Conservation (phyloP, 2,113 vertebrate genomes). For the Entomyzon cyanotis region DNA sequence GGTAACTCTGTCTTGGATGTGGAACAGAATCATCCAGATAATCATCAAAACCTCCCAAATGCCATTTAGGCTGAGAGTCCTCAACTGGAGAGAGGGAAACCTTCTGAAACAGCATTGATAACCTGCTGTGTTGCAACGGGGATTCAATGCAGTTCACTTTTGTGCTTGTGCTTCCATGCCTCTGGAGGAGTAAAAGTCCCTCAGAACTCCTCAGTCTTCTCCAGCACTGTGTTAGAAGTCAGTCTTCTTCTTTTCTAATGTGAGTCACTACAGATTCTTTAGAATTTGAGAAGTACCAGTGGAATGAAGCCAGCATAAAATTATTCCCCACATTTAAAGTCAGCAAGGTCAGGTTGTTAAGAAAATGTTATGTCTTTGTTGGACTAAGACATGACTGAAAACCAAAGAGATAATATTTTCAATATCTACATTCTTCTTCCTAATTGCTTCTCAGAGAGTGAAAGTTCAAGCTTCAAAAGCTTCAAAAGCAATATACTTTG, state of each 20-base stretch:
- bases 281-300: background rate
- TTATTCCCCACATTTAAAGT: background rate
- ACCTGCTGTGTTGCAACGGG: background rate
- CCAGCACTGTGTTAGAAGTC: background rate
- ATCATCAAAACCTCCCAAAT: rapidly evolving
- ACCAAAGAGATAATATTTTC: background rate
- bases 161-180: background rate
- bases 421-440: background rate
- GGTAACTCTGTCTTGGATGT: background rate
- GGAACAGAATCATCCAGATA: background rate
- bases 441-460: background rate
- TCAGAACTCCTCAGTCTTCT: background rate
- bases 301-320: background rate
- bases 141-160: background rate
- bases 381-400: background rate
- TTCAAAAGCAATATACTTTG: background rate
- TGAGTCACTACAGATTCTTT: background rate
- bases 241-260: background rate
- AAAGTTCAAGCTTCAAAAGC: background rate
- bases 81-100: background rate
- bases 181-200: background rate
- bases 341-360: background rate
- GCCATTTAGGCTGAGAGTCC: background rate
- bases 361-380: background rate
- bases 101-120: background rate